Conservation (phyloP, 2,113 vertebrate genomes). For the Nothobranchius kuhntae region DNA sequence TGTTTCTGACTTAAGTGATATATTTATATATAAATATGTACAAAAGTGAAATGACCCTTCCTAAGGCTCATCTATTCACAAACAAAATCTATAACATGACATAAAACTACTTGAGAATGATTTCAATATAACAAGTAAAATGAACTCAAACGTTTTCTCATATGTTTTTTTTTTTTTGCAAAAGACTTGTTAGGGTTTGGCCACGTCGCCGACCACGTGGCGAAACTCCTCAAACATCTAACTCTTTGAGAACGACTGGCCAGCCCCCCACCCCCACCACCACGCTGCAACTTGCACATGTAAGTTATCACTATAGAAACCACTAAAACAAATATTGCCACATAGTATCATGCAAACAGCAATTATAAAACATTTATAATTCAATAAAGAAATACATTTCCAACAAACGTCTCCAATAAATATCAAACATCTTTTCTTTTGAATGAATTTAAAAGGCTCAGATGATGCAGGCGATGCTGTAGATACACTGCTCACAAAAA, state of each 20-base stretch:
- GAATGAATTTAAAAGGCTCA: slow-evolving; percentile 78
- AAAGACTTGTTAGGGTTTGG: slow-evolving; percentile 60
- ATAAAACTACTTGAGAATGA: slow-evolving; percentile 70
- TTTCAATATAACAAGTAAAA: slow-evolving; percentile 74
- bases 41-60: slow-evolving; percentile 66
- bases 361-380: slow-evolving; percentile 74
- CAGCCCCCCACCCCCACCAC: background rate
- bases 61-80: slow-evolving; percentile 55
- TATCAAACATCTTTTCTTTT: slow-evolving; percentile 54
- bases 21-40: slow-evolving; percentile 63
- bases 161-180: slow-evolving; percentile 53
- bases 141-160: slow-evolving; percentile 61
- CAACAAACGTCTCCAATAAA: slow-evolving; percentile 65
- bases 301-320: slow-evolving; percentile 74
- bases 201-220: slow-evolving; percentile 10
- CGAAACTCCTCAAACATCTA: slow-evolving; percentile 29
- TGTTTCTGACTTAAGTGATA: slow-evolving; percentile 67
- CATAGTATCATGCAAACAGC: slow-evolving; percentile 81
- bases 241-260: slow-evolving; percentile 28
- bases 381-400: slow-evolving; percentile 66
- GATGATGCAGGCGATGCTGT: slow-evolving; percentile 79
- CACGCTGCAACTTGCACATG: slow-evolving; percentile 55
- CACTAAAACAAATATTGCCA: slow-evolving; percentile 79
- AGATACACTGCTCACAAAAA: slow-evolving; percentile 18
- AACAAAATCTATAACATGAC: slow-evolving; percentile 64